A percentile compares a stretch with the other conserved stretches of the same genome.
These are phyloP conservation scores for Cotesia vestalis DNA, from an alignment of 1,140 invertebrate species.

Conservation along the genomic window DNA sequence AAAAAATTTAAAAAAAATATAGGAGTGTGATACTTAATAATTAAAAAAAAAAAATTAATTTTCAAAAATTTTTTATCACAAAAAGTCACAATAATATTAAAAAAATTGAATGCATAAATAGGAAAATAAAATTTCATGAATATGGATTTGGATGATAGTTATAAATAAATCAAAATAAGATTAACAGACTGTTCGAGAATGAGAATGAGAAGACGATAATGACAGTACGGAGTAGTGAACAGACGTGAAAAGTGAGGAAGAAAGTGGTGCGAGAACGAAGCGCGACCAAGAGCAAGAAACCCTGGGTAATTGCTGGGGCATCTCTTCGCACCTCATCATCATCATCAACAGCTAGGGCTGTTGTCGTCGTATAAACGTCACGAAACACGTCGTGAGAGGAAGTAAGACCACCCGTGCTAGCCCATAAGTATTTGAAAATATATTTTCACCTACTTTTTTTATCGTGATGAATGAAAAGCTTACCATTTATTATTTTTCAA, in stretches of 20 bases:
- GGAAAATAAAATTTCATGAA: background rate
- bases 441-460: slow-evolving; percentile 38
- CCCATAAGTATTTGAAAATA: slow-evolving; percentile 32
- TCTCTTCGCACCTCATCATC: slow-evolving; percentile 68
- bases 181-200: background rate
- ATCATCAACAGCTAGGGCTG: slow-evolving; percentile 61
- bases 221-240: slow-evolving; percentile 39
- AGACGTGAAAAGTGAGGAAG: slow-evolving; percentile 27
- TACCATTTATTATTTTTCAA: background rate
- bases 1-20: too few relatives aligned
- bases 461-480: slow-evolving; percentile 28
- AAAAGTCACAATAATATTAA: too few relatives aligned
- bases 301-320: slow-evolving; percentile 61
- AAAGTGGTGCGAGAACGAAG: slow-evolving; percentile 22
- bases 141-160: background rate
- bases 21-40: too few relatives aligned
- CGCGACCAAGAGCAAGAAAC: slow-evolving; percentile 29
- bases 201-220: slow-evolving; percentile 48
- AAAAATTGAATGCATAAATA: too few relatives aligned
- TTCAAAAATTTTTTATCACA: too few relatives aligned
- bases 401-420: slow-evolving; percentile 49
- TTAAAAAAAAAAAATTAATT: too few relatives aligned
- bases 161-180: slow-evolving; percentile 4
- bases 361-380: slow-evolving; percentile 50
- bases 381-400: slow-evolving; percentile 36